Percentiles rank a stretch among this genome's conserved stretches.
Evolutionary conservation across 2,113 vertebrate genomes (phyloP).

Genomic region (Paratilapia polleni): DNA sequence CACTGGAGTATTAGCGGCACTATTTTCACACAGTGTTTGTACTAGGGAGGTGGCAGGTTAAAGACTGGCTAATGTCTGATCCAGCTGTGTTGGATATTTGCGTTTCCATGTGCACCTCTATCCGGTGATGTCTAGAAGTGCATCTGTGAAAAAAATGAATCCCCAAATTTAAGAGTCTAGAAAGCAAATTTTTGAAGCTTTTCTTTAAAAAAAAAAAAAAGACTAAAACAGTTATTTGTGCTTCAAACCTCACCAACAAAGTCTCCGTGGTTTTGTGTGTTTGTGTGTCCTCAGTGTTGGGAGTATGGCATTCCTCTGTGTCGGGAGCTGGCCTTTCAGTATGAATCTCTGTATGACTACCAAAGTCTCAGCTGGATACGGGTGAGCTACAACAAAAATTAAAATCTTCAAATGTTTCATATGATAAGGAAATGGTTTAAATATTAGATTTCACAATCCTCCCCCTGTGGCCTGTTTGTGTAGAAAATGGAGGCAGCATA

Average conservation of each 20-base stretch:
- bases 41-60: no score
- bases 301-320: slow-evolving; percentile 96
- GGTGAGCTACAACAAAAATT: slow-evolving; percentile 70
- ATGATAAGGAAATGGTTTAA: not conserved
- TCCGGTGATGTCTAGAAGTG: no score
- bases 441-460: not conserved
- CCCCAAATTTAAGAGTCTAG: no score
- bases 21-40: no score
- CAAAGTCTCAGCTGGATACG: slow-evolving; percentile 99
- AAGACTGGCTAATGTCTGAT: no score
- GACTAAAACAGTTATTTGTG: no score
- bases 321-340: slow-evolving; percentile 94
- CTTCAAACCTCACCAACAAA: not conserved
- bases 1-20: no score
- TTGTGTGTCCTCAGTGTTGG: slow-evolving; percentile 87
- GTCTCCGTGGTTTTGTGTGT: not conserved
- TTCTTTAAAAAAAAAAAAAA: no score
- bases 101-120: no score
- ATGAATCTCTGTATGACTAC: slow-evolving; percentile 95
- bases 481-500: slow-evolving; percentile 99
- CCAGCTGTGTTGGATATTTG: no score
- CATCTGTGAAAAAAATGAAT: no score
- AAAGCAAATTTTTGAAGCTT: no score
- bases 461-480: slow-evolving; percentile 11
- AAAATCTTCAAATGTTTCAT: rapidly evolving